A percentile compares a stretch with the other conserved stretches of the same genome.
These are phyloP conservation scores for Apoderus coryli DNA, from an alignment of 2,888 invertebrate species.

Conservation along the genomic window DNA sequence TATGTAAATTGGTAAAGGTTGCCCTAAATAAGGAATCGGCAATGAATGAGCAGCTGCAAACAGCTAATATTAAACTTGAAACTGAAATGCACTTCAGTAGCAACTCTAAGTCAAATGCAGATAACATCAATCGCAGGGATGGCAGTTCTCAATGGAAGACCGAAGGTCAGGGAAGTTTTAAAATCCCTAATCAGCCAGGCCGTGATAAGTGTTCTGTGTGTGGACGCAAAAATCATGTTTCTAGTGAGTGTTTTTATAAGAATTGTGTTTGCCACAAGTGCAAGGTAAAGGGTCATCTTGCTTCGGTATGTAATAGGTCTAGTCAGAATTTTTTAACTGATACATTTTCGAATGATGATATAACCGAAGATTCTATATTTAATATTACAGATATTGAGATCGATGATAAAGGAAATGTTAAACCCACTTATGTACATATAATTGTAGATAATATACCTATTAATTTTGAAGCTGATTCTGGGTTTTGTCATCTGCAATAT, in stretches of 20 bases:
- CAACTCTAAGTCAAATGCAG: slow-evolving; percentile 7
- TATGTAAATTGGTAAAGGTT: slow-evolving; percentile 5
- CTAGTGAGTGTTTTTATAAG: slow-evolving; percentile 8
- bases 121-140: background rate
- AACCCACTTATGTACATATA: slow-evolving; percentile 10
- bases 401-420: slow-evolving; percentile 7
- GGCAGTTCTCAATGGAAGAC: too few relatives aligned
- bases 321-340: too few relatives aligned
- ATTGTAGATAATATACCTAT: slow-evolving; percentile 10
- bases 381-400: slow-evolving; percentile 2
- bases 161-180: too few relatives aligned
- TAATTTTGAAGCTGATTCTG: slow-evolving; percentile 13
- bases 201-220: slow-evolving; percentile 7
- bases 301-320: too few relatives aligned
- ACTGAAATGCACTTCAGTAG: too few relatives aligned
- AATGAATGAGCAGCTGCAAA: slow-evolving; percentile 4
- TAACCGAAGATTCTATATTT: slow-evolving; percentile 10
- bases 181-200: too few relatives aligned
- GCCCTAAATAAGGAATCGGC: slow-evolving; percentile 7
- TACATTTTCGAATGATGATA: too few relatives aligned
- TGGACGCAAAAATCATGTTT: slow-evolving; percentile 7
- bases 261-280: slow-evolving; percentile 5
- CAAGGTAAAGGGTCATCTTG: too few relatives aligned
- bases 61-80: slow-evolving; percentile 2
- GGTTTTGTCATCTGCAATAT: slow-evolving; percentile 13